Conservation (phyloP, 30 jellyfish, hydroid and myxozoan species). For the Hydractinia symbiolongicarpus region DNA sequence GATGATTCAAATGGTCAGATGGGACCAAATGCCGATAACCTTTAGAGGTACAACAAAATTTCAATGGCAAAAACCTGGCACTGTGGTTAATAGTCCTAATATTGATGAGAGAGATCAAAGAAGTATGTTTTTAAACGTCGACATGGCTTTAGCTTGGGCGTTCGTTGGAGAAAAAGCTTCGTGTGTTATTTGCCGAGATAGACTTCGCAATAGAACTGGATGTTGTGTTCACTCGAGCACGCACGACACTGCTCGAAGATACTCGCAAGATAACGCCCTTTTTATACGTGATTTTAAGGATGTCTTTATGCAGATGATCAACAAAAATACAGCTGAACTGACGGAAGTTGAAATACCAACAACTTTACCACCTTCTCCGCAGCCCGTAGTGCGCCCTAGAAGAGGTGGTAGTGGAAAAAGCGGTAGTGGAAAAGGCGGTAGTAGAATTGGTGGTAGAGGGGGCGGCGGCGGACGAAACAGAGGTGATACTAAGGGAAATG, state of each 20-base stretch:
- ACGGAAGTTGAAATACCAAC: too few relatives aligned
- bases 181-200: neutral
- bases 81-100: neutral
- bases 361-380: too few relatives aligned
- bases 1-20: neutral
- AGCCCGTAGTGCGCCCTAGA: too few relatives aligned
- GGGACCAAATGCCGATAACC: slow-evolving; percentile 20
- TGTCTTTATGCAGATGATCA: slow-evolving; percentile 6
- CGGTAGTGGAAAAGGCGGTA: too few relatives aligned
- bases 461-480: too few relatives aligned
- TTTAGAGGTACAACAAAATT: neutral
- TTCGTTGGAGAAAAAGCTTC: neutral
- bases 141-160: slow-evolving; percentile 15
- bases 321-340: neutral
- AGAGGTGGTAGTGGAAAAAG: too few relatives aligned
- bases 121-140: slow-evolving; percentile 13
- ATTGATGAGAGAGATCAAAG: neutral
- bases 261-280: neutral
- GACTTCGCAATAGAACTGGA: neutral
- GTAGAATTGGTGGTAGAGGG: too few relatives aligned
- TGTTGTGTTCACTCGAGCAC: neutral
- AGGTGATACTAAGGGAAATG: too few relatives aligned
- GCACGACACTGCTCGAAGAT: neutral
- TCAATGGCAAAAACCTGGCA: slow-evolving; percentile 21
- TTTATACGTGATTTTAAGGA: neutral